Base-by-base conservation (phyloP, 1,140 invertebrate genomes). In the Mamestra configurata region DNA sequence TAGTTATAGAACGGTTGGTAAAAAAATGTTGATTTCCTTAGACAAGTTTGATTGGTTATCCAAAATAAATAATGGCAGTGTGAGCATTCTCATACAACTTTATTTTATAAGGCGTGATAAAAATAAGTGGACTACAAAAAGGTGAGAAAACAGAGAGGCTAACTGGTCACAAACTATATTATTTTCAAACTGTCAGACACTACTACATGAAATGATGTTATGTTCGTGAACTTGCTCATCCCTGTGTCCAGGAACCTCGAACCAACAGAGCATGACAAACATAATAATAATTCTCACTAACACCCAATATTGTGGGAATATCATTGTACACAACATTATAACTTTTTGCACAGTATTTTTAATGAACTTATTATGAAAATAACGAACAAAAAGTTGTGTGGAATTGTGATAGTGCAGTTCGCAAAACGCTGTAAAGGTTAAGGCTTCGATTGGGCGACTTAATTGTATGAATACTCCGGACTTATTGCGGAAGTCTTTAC, bases 261-360 rank as follows among this genome's bases (percentile, higher is more conserved):
- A 77, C 72, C 77, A 81, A 81, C 78, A 73, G 68, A 85, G 70
- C 82, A 51, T 85, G 80, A 83, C 79, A 83, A 81, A 81, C 66
- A 79, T 37, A 75, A 79, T 37, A 70, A 80, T 79, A 81, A 55
- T 49, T 31, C 22, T 79, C 78, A 77, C 73, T 78, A 79, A 70
- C 59, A 72, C 59, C 66, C 37, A 64, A 49, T 61, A 64, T 49
- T 83, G 82, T 85, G 82, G 78, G 84, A 85, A 85, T 37, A 43
- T 46, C 18, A 76, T 79, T 81, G 59, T 77, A 31, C 24, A 35
- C 57, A 53, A 53, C 20, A 61, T 24, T 35, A 61, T 61, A 40
- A 11, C 15, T 40, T 64, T 64, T 64, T 64, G 59, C 11, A 43
- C 5, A 11, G 1, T 22, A n/a, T 37, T 61, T 78, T 68, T 78